Evolutionary conservation across 2,888 invertebrate genomes (phyloP).

Genomic region (Oscheius onirici): DNA sequence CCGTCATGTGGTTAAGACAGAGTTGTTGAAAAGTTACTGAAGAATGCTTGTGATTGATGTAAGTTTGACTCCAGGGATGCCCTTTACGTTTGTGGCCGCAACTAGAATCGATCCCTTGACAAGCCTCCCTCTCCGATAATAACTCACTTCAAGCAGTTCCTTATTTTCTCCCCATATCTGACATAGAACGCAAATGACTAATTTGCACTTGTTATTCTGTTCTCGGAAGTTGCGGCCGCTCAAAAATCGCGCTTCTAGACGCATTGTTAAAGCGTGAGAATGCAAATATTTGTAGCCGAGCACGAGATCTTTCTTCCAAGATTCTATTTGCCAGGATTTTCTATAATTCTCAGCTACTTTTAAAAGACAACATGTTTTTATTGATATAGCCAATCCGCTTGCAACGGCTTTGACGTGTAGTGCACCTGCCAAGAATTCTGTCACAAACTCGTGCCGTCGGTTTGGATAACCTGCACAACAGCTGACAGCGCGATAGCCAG

Average conservation of each 20-base stretch:
- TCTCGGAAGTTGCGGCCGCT: too few species aligned
- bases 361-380: not conserved
- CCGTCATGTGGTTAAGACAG: too few species aligned
- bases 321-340: not conserved
- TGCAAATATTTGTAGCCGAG: constrained; percentile 26
- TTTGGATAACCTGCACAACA: constrained; percentile 5
- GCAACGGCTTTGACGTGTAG: too few species aligned
- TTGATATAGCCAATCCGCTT: not conserved
- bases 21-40: too few species aligned
- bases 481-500: constrained; percentile 2
- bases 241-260: not conserved
- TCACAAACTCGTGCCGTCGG: not conserved
- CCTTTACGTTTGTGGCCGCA: not conserved
- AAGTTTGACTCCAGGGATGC: too few species aligned
- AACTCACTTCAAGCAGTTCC: constrained; percentile 6
- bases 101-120: constrained; percentile 16
- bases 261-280: constrained; percentile 18
- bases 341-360: not conserved
- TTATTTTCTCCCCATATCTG: not conserved
- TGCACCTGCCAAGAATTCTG: not conserved
- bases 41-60: too few species aligned
- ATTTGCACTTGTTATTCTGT: too few species aligned
- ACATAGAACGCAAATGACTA: too few species aligned
- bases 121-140: not conserved
- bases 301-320: constrained; percentile 22